Base-by-base conservation (phyloP, 1,140 invertebrate species). In the Cherax destructor region DNA sequence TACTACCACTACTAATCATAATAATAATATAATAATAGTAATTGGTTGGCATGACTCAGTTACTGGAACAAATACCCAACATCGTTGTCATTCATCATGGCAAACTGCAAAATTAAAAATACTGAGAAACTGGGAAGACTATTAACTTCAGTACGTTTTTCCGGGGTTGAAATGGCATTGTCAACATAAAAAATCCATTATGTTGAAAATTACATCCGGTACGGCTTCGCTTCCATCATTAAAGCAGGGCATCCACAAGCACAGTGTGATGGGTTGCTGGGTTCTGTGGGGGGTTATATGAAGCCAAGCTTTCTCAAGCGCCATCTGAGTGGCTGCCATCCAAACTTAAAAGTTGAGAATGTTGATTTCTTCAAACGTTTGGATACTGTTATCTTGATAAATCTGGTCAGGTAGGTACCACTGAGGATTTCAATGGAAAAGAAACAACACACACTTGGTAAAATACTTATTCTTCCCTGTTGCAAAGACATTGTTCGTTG, bases 301-400 rank as follows among this genome's bases (percentile, higher is more conserved):
- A 86, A 86, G 24, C 85, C 85, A 16, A 86, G 85, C 59, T 84
- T 84, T 84, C 83, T 69, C 80, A 83, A 83, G 56, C 59, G 65
- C 0, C 83, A 85, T 85, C 83, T 85, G 50, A 85, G 69, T 47
- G 41, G 41, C 24, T 85, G 65, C 69, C 65, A 72, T 13, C 56
- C 83, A 72, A 65, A 47, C 69, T 72, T 86, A 11, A 72, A 16
- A 72, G 41, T 3, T 18, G 69, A 69, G 41, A 69, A 83, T 56
- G 30, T 52, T 83, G 80, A 7, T 56, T 83, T 83, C 80, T 83
- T 83, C 80, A 85, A 85, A 41, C 65, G 56, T 52, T 4, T 41
- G n/a, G n/a, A 69, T 1, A 69, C 13, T 18, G n/a, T 2, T 4
- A 6, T 47, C 77, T 77, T 52, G 72, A 72, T 69, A 56, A 49